These are phyloP conservation scores for Neoarius graeffei DNA, from an alignment of 2,113 vertebrate genomes.

Conservation along the genomic window DNA sequence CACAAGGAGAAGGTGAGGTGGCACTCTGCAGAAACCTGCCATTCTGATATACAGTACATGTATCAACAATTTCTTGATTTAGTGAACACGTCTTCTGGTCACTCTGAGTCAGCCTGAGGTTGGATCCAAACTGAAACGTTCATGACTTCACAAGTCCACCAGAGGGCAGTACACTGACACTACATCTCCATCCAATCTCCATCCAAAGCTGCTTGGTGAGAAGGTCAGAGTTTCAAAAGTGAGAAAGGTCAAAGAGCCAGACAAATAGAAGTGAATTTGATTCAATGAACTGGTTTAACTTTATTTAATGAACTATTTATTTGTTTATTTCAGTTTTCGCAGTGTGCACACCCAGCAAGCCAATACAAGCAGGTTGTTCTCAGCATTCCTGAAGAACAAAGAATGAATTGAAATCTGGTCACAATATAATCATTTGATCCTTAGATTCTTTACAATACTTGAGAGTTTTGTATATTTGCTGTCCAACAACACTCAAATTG, in stretches of 20 bases:
- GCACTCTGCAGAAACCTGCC: not conserved
- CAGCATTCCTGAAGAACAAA: not conserved
- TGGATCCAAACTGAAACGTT: not conserved
- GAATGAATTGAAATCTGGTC: not conserved
- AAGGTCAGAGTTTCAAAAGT: not conserved
- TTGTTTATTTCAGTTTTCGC: not conserved
- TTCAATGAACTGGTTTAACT: not conserved
- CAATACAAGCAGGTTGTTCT: not conserved
- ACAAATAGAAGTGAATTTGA: not conserved
- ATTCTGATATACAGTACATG: not conserved
- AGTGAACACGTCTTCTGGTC: not conserved
- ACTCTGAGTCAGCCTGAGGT: not conserved
- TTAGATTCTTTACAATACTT: not conserved
- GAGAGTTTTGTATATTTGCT: not conserved
- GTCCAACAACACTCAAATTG: not conserved
- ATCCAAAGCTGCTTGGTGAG: not conserved
- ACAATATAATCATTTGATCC: not conserved
- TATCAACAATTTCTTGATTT: not conserved
- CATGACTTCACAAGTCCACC: not conserved
- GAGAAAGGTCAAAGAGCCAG: not conserved
- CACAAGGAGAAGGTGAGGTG: not conserved
- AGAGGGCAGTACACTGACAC: not conserved
- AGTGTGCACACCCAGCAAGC: not conserved
- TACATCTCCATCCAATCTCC: not conserved
- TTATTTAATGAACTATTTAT: not conserved